phyloP scores from a whole-genome alignment of 2,888 invertebrate genomes.

The Polylopha cassiicola region DNA sequence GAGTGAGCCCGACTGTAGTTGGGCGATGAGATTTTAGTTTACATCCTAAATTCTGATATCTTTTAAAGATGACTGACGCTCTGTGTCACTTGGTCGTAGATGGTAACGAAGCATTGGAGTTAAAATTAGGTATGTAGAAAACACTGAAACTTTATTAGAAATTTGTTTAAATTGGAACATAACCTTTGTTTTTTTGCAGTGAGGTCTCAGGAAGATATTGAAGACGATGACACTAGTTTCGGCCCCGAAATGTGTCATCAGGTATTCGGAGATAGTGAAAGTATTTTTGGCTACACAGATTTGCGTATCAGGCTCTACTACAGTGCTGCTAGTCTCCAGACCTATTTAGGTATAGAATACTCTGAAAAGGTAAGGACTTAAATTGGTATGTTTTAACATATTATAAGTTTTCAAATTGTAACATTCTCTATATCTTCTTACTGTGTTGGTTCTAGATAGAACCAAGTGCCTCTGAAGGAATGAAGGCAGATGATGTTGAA shows the following conservation, averaged over 20 bases:
- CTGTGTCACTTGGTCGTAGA: conserved; percentile 72
- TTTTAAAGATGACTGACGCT: conserved; percentile 62
- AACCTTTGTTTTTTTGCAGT: conserved; percentile 57
- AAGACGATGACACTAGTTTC: conserved; percentile 81
- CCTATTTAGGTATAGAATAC: conserved; percentile 87
- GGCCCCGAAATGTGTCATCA: conserved; percentile 94
- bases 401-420: not conserved
- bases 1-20: conserved; percentile 27
- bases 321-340: conserved; percentile 87
- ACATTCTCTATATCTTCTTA: not conserved
- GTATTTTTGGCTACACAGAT: conserved; percentile 95
- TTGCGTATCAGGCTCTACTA: conserved; percentile 87
- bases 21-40: conserved; percentile 17
- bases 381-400: conserved; percentile 33
- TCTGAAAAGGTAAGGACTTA: conserved; percentile 75
- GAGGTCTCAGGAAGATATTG: conserved; percentile 79
- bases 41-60: conserved; percentile 7
- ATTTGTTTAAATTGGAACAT: conserved; percentile 3
- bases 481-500: conserved; percentile 86
- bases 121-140: conserved; percentile 69
- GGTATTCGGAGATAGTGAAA: conserved; percentile 93
- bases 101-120: conserved; percentile 76
- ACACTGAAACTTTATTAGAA: not conserved
- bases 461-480: conserved; percentile 73
- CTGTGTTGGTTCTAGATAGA: conserved; percentile 58